These are phyloP conservation scores for Hemistola chrysoprasaria DNA, from an alignment of 2,888 invertebrate genomes.

Conservation along the genomic window DNA sequence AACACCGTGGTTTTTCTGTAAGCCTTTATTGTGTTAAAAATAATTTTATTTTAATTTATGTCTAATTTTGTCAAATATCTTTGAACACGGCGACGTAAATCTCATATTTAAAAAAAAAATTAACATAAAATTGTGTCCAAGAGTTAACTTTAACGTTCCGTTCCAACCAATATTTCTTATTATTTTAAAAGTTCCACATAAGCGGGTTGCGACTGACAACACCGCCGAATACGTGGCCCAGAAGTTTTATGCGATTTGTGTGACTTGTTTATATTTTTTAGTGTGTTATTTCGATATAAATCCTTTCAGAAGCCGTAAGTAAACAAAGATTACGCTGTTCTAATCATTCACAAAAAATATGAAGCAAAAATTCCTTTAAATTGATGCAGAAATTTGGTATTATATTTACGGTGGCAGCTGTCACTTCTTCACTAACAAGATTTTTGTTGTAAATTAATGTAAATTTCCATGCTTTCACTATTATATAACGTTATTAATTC, in stretches of 20 bases:
- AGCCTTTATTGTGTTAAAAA: no score
- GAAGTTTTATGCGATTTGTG: constrained; percentile 60
- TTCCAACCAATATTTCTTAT: constrained; percentile 35
- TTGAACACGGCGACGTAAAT: no score
- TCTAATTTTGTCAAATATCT: no score
- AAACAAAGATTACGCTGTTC: constrained; percentile 30
- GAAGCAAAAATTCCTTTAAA: constrained; percentile 20
- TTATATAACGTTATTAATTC: constrained; percentile 27
- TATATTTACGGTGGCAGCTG: constrained; percentile 30
- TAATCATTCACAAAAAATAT: constrained; percentile 24
- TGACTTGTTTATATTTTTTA: constrained; percentile 76
- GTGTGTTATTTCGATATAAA: constrained; percentile 56
- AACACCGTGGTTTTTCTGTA: no score
- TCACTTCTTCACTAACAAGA: constrained; percentile 34
- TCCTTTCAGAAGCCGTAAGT: constrained; percentile 64
- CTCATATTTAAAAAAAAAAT: neutral
- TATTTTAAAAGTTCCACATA: constrained; percentile 79
- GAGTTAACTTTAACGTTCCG: constrained; percentile 36
- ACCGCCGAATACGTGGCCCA: constrained; percentile 78
- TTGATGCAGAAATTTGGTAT: constrained; percentile 32
- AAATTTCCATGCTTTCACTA: constrained; percentile 25
- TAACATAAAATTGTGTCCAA: neutral
- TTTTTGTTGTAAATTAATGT: constrained; percentile 37
- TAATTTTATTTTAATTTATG: no score
- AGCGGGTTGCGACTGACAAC: constrained; percentile 68